These are phyloP conservation scores for Lapara coniferarum DNA, from an alignment of 2,888 invertebrate species.

Conservation along the genomic window DNA sequence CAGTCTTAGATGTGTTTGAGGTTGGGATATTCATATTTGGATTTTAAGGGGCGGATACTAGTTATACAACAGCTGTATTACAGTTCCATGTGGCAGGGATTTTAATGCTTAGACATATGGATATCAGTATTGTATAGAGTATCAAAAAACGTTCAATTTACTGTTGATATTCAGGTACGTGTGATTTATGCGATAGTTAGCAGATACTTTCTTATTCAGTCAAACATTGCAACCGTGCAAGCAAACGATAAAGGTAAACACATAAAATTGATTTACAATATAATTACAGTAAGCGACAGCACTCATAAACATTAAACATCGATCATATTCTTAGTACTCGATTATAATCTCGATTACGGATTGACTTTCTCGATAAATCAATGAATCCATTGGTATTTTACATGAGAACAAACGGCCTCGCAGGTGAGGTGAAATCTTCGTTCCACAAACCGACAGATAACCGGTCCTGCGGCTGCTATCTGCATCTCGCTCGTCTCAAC, in stretches of 20 bases:
- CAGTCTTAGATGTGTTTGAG: background rate
- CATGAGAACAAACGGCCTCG: conserved; percentile 38
- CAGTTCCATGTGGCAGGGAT: too few species aligned
- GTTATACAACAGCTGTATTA: too few species aligned
- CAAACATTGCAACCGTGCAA: background rate
- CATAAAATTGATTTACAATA: background rate
- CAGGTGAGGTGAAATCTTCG: conserved; percentile 61
- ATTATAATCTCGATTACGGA: conserved; percentile 19
- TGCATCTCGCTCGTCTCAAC: conserved; percentile 25
- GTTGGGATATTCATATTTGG: background rate
- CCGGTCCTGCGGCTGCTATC: conserved; percentile 44
- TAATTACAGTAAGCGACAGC: conserved; percentile 9
- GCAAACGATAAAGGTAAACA: conserved; percentile 1
- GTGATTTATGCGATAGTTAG: conserved; percentile 1
- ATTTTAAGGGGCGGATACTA: too few species aligned
- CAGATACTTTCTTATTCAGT: conserved; percentile 13
- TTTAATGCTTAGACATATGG: background rate
- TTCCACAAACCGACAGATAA: conserved; percentile 53
- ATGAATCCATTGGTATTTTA: conserved; percentile 36
- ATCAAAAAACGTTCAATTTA: background rate
- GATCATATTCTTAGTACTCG: conserved; percentile 13
- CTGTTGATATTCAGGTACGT: background rate
- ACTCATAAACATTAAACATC: conserved; percentile 5
- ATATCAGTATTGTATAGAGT: background rate
- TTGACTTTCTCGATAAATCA: conserved; percentile 44